Evolutionary conservation across 92 coral and sea anemone genomes (phyloP).

Genomic region (Heliopora coerulea): DNA sequence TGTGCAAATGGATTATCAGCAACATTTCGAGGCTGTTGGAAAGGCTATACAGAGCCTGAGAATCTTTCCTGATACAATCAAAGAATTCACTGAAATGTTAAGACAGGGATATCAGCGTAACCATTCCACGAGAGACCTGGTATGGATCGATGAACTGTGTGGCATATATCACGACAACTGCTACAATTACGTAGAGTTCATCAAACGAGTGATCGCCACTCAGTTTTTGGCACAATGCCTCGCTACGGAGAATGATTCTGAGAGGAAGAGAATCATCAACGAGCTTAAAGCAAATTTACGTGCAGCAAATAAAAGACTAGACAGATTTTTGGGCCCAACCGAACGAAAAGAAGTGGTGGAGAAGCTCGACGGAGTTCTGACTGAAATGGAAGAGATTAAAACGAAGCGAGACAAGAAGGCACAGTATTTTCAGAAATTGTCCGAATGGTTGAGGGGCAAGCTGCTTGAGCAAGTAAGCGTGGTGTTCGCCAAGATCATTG

Average conservation of each 20-base stretch:
- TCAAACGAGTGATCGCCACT: constrained; percentile 1
- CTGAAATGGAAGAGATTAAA: constrained; percentile 16
- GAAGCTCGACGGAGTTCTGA: constrained; percentile 21
- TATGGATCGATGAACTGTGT: constrained; percentile 17
- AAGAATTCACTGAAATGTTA: constrained; percentile 3
- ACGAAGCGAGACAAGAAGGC: constrained; percentile 1
- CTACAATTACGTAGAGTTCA: constrained; percentile 11
- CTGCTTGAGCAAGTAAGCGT: constrained; percentile 13
- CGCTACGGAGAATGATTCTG: not conserved
- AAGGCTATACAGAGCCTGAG: constrained; percentile 7
- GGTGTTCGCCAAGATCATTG: constrained; percentile 24
- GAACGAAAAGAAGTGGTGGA: not conserved
- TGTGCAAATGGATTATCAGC: not conserved
- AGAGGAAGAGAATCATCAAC: not conserved
- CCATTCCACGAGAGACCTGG: not conserved
- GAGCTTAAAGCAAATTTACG: constrained; percentile 13
- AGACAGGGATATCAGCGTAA: constrained; percentile 18
- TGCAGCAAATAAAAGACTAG: constrained; percentile 1
- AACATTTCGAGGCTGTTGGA: not conserved
- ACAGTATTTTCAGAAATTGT: not conserved
- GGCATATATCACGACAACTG: constrained; percentile 11
- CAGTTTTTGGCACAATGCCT: constrained; percentile 21
- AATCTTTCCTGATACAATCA: constrained; percentile 15
- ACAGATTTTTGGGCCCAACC: constrained; percentile 8
- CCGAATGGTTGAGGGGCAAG: constrained; percentile 12